Conservation (phyloP, 35 echinoderm and acorn worm species). For the Antedon bifida region DNA sequence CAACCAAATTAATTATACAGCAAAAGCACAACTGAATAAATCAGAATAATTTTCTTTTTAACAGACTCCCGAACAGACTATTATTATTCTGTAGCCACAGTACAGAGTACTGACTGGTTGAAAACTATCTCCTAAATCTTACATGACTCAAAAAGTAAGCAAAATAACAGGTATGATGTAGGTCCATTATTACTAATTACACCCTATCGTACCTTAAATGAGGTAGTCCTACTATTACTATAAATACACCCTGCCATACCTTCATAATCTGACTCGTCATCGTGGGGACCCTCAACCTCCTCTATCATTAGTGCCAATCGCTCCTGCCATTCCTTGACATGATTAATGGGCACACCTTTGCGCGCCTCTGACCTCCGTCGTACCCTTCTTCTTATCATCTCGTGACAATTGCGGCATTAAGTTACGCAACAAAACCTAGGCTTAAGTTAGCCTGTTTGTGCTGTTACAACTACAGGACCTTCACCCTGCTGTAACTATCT, state of each 20-base stretch:
- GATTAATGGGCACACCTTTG: not conserved
- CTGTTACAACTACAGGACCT: not conserved
- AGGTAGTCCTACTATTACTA: too few relatives aligned
- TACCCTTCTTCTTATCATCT: not conserved
- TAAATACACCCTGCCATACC: not conserved
- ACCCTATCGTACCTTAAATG: too few relatives aligned
- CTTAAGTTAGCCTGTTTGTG: not conserved
- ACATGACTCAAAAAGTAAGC: too few relatives aligned
- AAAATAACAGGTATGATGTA: too few relatives aligned
- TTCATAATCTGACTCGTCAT: not conserved
- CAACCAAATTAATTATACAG: too few relatives aligned
- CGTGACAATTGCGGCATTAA: not conserved
- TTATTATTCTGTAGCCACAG: too few relatives aligned
- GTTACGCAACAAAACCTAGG: not conserved
- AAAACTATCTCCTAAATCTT: too few relatives aligned
- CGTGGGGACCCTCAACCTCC: not conserved
- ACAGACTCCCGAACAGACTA: too few relatives aligned
- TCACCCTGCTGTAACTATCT: not conserved
- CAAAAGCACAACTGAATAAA: too few relatives aligned
- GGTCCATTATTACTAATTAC: too few relatives aligned
- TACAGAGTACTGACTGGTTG: too few relatives aligned
- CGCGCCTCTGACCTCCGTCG: not conserved
- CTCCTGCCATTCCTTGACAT: not conserved
- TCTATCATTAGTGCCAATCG: not conserved
- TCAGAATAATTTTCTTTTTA: too few relatives aligned